Percentiles rank a stretch among this genome's conserved stretches.
Evolutionary conservation across 2,113 vertebrate species (phyloP).

Genomic region (Rhodinocichla rosea): DNA sequence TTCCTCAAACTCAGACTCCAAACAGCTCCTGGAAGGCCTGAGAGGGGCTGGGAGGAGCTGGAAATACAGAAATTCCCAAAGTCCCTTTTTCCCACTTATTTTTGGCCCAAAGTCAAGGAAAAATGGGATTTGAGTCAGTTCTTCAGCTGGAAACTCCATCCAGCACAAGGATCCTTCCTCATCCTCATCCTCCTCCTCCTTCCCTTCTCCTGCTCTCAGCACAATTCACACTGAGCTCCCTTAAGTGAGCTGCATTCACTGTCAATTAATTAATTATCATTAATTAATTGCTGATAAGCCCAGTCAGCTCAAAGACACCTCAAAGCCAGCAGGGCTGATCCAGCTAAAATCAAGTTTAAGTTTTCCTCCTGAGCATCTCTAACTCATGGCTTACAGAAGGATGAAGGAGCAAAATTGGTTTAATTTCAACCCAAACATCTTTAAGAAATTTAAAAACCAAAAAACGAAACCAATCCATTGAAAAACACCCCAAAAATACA

Average conservation of each 20-base stretch:
- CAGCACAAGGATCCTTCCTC: neutral
- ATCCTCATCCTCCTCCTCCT: too few relatives aligned
- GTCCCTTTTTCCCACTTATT: neutral
- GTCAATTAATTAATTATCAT: too few relatives aligned
- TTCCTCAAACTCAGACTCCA: neutral
- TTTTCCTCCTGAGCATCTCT: neutral
- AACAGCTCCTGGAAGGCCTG: neutral
- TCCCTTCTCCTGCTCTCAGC: neutral
- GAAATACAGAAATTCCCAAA: too few relatives aligned
- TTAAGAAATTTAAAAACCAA: neutral
- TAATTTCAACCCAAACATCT: neutral
- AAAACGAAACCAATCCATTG: too few relatives aligned
- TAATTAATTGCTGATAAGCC: neutral
- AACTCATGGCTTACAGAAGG: neutral
- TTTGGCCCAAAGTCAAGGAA: neutral
- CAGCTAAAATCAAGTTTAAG: neutral
- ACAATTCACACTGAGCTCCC: neutral
- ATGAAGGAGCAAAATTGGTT: neutral
- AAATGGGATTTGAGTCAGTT: neutral
- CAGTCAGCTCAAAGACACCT: neutral
- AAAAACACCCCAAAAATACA: neutral
- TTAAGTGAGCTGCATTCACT: too few relatives aligned
- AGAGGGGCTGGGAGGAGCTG: neutral
- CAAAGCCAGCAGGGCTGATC: neutral
- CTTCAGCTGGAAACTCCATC: neutral